A percentile compares a stretch with the other conserved stretches of the same genome.
phyloP scores from a whole-genome alignment of 2,888 invertebrate genomes.

The Xestia c-nigrum region DNA sequence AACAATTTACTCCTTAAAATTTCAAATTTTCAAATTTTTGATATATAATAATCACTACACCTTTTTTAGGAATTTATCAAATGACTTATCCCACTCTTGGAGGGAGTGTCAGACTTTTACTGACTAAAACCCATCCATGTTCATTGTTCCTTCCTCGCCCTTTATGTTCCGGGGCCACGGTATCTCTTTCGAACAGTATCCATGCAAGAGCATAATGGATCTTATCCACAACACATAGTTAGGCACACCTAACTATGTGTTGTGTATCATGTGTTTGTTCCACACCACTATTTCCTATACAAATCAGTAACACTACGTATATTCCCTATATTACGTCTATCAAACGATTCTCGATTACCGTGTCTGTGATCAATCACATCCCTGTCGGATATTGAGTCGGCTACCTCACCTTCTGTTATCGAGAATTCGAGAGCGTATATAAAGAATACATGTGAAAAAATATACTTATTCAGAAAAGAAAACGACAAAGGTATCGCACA shows the following conservation, averaged over 20 bases:
- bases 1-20: no score
- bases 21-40: no score
- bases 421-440: conserved; percentile 28
- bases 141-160: no score
- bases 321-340: conserved; percentile 18
- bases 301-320: conserved; percentile 40
- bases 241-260: not conserved
- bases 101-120: no score
- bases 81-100: no score
- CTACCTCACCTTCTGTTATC: conserved; percentile 67
- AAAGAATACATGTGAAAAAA: conserved; percentile 46
- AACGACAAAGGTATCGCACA: conserved; percentile 5
- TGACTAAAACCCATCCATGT: no score
- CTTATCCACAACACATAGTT: not conserved
- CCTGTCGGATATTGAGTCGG: conserved; percentile 77
- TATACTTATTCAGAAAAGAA: conserved; percentile 29
- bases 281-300: conserved; percentile 49
- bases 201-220: not conserved
- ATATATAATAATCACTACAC: no score
- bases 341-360: conserved; percentile 60
- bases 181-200: no score
- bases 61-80: no score
- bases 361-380: conserved; percentile 77
- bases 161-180: no score
- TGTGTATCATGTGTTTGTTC: conserved; percentile 25